A percentile compares a stretch with the other conserved stretches of the same genome.
Conservation (phyloP, 2,888 invertebrate species). For the Polydrusus cervinus region DNA sequence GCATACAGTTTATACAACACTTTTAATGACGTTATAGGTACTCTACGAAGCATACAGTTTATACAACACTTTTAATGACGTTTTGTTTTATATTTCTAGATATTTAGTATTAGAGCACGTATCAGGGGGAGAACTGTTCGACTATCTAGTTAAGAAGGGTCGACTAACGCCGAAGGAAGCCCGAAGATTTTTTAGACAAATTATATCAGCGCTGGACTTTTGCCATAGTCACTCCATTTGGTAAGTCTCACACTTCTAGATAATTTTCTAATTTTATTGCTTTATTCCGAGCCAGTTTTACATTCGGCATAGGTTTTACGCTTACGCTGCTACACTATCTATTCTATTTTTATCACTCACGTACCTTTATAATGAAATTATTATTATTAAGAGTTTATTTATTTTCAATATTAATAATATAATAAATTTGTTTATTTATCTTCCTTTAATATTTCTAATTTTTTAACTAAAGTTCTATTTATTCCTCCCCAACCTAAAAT, state of each 20-base stretch:
- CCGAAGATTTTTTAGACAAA: constrained; percentile 96
- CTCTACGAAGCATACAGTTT: background rate
- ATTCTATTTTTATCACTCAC: too few relatives aligned
- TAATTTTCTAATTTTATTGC: background rate
- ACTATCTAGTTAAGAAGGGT: constrained; percentile 99
- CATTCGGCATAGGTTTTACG: too few relatives aligned
- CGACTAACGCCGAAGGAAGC: constrained; percentile 98
- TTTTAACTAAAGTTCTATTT: too few relatives aligned
- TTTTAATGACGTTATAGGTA: too few relatives aligned
- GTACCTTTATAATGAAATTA: too few relatives aligned
- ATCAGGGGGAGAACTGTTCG: constrained; percentile 98
- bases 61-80: background rate
- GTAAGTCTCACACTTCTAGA: constrained; percentile 74
- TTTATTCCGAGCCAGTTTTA: too few relatives aligned
- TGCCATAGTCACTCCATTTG: constrained; percentile 99
- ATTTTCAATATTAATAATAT: too few relatives aligned
- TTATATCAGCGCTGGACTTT: constrained; percentile 99
- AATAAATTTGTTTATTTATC: too few relatives aligned
- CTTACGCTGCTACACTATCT: too few relatives aligned
- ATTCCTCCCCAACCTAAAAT: too few relatives aligned
- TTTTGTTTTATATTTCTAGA: constrained; percentile 73
- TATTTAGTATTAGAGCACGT: constrained; percentile 99
- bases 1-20: background rate
- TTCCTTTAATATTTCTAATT: too few relatives aligned
- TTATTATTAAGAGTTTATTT: too few relatives aligned